Base-by-base conservation (phyloP, 2,888 invertebrate genomes). In the Xestoiulus laeticollis region DNA sequence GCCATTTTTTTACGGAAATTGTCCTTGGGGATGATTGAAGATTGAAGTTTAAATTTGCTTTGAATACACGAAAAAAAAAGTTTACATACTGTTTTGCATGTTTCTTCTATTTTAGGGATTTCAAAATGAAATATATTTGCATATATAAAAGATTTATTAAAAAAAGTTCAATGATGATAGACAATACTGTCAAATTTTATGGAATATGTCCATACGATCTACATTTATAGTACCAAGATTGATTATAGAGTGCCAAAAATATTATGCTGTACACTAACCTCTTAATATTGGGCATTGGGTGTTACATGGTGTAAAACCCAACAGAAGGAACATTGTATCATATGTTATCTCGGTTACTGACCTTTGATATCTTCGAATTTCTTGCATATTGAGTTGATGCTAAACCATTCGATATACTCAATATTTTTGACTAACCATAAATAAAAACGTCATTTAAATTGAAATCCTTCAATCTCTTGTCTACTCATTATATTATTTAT, bases 161-260 rank as follows among this genome's bases (percentile, higher is more conserved):
- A 68, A 59, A 30, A 78, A 78, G 14, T 78, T 12, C 78, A 78
- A 30, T 30, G 14, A 30, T 78, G 30, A 78, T 78, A 78, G 78
- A 78, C 78, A 78, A 16, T 78, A 78, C 78, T 78, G 78, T 78
- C 78, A 78, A 30, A 32, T 16, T 26, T 26, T 78, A 78, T 30
- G 26, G 78, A 30, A 78, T 78, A 78, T 78, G 68, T 10, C 26
- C 68, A 68, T 26, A 26, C 30, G 26, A 14, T 26, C 10, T 30
- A 32, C 78, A 30, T 78, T 78, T 30, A 38, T 38, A 16, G 14
- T 30, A 32, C 78, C 8, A 78, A 32, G 30, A 78, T 78, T 78
- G 78, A 78, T 78, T 30, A 78, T 16, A 78, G 30, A 16, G 16
- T 78, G 78, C 78, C 78, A 78, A 78, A 48, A 78, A 30, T 32